Conservation (phyloP, 2,113 vertebrate species). For the Cervus canadensis region DNA sequence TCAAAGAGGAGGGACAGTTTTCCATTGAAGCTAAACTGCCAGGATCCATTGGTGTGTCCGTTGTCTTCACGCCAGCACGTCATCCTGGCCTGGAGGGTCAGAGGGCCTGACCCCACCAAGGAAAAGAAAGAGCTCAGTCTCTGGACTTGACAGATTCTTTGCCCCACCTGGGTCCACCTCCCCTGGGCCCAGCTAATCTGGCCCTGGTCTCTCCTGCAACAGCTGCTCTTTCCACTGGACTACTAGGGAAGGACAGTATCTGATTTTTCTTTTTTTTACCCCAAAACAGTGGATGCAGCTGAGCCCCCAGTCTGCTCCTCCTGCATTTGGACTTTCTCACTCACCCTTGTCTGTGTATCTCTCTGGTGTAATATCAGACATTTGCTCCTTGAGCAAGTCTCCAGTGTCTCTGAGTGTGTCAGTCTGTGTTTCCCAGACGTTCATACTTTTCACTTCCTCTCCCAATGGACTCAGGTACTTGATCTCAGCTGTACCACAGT, state of each 20-base stretch:
- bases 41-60: fast-evolving
- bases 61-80: fast-evolving
- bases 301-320: no score
- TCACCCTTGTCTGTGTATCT: not conserved
- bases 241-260: fast-evolving
- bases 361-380: not conserved
- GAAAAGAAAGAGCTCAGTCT: no score
- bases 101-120: no score
- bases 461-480: not conserved
- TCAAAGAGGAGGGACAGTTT: not conserved
- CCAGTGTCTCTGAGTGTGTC: fast-evolving
- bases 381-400: not conserved
- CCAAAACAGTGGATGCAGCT: fast-evolving
- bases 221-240: no score
- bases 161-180: fast-evolving
- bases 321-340: not conserved
- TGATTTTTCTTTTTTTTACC: not conserved
- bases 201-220: no score
- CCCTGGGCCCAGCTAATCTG: fast-evolving
- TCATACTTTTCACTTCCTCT: fast-evolving
- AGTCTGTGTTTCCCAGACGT: fast-evolving
- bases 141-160: not conserved
- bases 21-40: not conserved
- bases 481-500: not conserved
- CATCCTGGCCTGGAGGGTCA: not conserved